Percentiles rank a stretch among this genome's conserved stretches.
Evolutionary conservation across 1,140 invertebrate species (phyloP).

Genomic region (Lithobius niger): DNA sequence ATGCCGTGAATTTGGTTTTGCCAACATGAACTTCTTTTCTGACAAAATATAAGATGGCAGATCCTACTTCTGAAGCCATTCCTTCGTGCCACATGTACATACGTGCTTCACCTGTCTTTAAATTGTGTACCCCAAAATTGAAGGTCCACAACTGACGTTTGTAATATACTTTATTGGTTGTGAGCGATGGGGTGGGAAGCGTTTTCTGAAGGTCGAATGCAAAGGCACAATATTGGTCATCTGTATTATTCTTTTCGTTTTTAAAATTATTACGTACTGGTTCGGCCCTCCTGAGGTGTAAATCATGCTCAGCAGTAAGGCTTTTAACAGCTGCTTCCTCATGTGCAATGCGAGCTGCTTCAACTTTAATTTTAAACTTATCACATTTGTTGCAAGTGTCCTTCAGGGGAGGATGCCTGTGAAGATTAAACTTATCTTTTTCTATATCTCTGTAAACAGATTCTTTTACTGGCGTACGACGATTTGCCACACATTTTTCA

Average conservation of each 20-base stretch:
- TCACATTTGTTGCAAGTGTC: constrained; percentile 7
- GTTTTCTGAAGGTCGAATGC: constrained; percentile 10
- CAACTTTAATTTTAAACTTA: neutral
- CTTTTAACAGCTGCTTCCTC: neutral
- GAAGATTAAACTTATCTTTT: no score
- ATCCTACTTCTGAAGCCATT: no score
- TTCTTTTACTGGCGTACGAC: no score
- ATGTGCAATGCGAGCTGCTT: neutral
- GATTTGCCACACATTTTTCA: no score
- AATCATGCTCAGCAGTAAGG: neutral
- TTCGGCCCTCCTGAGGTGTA: neutral
- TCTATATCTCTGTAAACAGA: no score
- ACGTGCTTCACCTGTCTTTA: no score
- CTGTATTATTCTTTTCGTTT: neutral
- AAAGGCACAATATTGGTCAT: neutral
- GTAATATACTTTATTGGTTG: constrained; percentile 3
- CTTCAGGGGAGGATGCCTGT: no score
- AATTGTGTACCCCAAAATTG: constrained; percentile 7
- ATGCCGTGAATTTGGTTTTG: neutral
- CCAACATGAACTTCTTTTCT: neutral
- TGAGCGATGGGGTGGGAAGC: constrained; percentile 9
- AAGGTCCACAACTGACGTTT: constrained; percentile 7
- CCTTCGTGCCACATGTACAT: no score
- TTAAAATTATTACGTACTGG: neutral
- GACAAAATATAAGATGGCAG: no score